Evolutionary conservation across 2,888 invertebrate genomes (phyloP), one percentile per base, ranked within the genome.

Genomic region (Nebria brevicollis): DNA sequence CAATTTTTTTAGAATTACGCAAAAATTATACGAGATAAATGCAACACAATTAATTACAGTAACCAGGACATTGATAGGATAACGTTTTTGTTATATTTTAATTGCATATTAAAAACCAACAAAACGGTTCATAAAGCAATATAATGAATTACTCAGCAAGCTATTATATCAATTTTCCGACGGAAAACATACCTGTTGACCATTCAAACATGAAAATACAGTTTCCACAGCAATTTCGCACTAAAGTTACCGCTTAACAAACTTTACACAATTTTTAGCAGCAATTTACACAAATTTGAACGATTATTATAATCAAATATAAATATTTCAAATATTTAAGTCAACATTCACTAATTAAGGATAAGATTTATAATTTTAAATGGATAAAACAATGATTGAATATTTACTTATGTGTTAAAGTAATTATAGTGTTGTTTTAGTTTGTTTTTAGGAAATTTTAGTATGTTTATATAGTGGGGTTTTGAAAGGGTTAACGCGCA

Each of bases 111-210:
- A 34, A 70, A 70, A 70, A 70, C 20, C 15, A 70, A 70, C 20
- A 70, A 70, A 70, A 34, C 70, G 20, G 25, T 70, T 4, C 25
- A 8, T 70, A 26, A 54, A 25, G 70, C 25, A 70, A 13, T 70
- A 70, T 70, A 26, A 70, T 70, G 15, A 66, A 70, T 25, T 25
- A 8, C 11, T 70, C 34, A 26, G 34, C 5, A 70, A 70, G n/a
- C 70, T 26, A 70, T 70, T 70, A 20, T 34, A 70, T 26, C 70
- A 25, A 70, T 70, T 70, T 70, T 70, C 70, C 70, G 70, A 70
- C 70, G 70, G 70, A 13, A 70, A 70, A 70, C 70, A 34, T 70
- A 70, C 70, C 70, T 70, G 70, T 70, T 70, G 70, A 70, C 70
- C 25, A 13, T 34, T 25, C 25, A 70, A 20, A 34, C 20, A 70